A percentile compares a stretch with the other conserved stretches of the same genome.
phyloP scores from a whole-genome alignment of 2,113 vertebrate genomes.

The Tragelaphus scriptus region DNA sequence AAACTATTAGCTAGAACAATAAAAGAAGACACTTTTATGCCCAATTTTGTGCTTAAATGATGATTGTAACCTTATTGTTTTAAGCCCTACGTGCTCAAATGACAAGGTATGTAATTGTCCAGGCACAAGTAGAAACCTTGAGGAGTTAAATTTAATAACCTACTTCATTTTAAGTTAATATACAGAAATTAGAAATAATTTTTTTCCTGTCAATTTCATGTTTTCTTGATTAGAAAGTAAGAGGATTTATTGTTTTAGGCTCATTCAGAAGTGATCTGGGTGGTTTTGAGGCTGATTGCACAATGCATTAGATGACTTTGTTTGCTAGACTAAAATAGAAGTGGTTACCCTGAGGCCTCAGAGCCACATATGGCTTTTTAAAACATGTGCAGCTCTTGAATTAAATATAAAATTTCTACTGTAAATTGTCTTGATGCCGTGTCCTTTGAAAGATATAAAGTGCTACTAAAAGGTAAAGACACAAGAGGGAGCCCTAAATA shows the following conservation, averaged over 20 bases:
- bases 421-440: not conserved
- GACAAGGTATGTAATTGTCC: not conserved
- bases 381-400: not conserved
- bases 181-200: not conserved
- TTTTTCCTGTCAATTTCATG: not conserved
- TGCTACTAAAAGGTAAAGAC: conserved; percentile 25
- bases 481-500: conserved; percentile 7
- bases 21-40: not conserved
- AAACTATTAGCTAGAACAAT: not conserved
- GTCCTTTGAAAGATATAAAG: conserved; percentile 25
- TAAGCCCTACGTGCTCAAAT: not conserved
- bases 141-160: not conserved
- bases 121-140: not conserved
- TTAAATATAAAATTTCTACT: conserved; percentile 22
- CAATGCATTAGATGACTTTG: not conserved
- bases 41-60: not conserved
- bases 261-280: not conserved
- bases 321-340: conserved; percentile 21
- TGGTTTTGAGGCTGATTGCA: not conserved
- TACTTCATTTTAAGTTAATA: conserved; percentile 34
- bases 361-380: not conserved
- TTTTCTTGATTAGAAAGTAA: conserved; percentile 25
- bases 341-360: not conserved
- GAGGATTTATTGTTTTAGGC: not conserved
- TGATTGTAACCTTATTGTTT: not conserved